Evolutionary conservation across 2,113 vertebrate species (phyloP), one percentile per base, ranked within the genome.

Genomic region (Etheostoma spectabile): DNA sequence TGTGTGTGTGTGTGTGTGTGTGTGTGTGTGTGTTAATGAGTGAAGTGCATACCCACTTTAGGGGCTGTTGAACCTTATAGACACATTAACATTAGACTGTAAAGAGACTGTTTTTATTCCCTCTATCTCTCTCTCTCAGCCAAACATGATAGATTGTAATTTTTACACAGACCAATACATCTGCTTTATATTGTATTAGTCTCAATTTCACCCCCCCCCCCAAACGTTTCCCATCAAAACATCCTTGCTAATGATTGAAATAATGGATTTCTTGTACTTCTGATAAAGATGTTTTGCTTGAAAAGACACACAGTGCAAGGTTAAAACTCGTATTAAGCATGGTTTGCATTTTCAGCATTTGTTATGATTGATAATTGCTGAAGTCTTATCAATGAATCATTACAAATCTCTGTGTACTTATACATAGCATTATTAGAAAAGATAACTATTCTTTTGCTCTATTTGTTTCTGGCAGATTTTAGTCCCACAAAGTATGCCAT

Each of bases 31-130:
- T 42, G 74, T 30, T 30, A 30, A 30, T 30, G 27, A 30, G 27
- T 30, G 27, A 30, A 30, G 27, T 30, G 74, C 71, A 60, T 11
- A 66, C n/a, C n/a, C 63, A n/a, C 63, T 82, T 80, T 35, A 77
- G 77, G 65, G 83, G 86, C 80, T 78, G 24, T 74, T 90, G 73
- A 77, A 90, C 75, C 81, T 85, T 62, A 84, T 87, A 72, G 76
- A 86, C 79, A 89, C 49, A 85, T 84, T 86, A 91, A 90, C 82
- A 87, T 76, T 55, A 51, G 42, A 79, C 57, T 77, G 65, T 80
- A 85, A 83, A 82, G 80, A 84, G 55, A 86, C 75, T 70, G 76
- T 86, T 83, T 86, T 80, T 66, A 77, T 15, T 70, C 63, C 42
- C 59, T 6, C 48, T 27, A 46, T 42, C 67, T 63, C 45, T 57